Conservation (phyloP, 2,797 vertebrate genomes). For the Hoplostethus atlanticus region DNA sequence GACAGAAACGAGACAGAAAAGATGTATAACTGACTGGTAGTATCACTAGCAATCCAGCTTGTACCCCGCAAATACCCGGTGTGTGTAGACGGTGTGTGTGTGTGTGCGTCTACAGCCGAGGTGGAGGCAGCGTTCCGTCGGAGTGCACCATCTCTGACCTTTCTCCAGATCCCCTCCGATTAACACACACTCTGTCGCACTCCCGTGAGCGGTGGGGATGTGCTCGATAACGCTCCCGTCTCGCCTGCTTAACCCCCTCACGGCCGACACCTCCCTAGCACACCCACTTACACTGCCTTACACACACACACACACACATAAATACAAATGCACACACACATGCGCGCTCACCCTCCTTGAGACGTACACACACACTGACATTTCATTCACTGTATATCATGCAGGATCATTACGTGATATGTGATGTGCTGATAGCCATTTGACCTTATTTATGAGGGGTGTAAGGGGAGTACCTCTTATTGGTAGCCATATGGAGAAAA, state of each 20-base stretch:
- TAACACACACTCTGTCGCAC: conserved; percentile 50
- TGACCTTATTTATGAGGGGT: conserved; percentile 51
- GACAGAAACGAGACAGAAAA: neutral
- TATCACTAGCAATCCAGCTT: too few species aligned
- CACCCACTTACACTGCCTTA: neutral
- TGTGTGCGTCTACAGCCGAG: too few species aligned
- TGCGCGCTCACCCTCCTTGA: conserved; percentile 7
- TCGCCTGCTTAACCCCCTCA: conserved; percentile 45
- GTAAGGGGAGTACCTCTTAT: conserved; percentile 10
- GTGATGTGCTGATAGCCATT: conserved; percentile 35
- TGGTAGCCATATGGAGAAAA: too few species aligned
- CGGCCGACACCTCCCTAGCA: conserved; percentile 13
- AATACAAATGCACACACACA: conserved; percentile 1
- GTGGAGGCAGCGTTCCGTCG: neutral
- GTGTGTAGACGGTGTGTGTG: neutral
- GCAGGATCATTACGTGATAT: conserved; percentile 20
- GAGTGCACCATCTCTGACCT: conserved; percentile 36
- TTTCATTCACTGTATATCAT: conserved; percentile 33
- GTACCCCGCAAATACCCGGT: neutral
- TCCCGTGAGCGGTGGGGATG: conserved; percentile 23
- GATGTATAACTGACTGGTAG: too few species aligned
- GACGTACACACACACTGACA: conserved; percentile 22
- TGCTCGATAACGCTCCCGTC: conserved; percentile 24
- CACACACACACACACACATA: neutral
- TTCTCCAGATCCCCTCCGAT: conserved; percentile 47